A percentile compares a stretch with the other conserved stretches of the same genome.
Conservation (phyloP, 2,888 invertebrate species). For the Lucinisca nassula region DNA sequence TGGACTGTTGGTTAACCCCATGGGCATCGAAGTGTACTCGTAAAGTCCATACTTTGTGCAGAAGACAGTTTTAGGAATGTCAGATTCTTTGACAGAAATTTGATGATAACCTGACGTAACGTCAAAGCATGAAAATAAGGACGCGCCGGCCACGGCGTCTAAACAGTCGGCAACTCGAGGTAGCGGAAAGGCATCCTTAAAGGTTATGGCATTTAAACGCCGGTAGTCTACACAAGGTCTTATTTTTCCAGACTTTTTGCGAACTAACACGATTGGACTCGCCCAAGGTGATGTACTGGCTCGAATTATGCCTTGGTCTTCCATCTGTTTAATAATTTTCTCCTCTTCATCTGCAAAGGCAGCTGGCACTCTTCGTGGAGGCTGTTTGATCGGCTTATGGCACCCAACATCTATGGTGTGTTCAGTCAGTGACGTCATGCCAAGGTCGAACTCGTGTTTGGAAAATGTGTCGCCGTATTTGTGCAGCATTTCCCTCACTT, state of each 20-base stretch:
- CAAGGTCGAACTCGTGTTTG: conserved; percentile 44
- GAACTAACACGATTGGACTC: too few species aligned
- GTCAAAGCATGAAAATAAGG: too few species aligned
- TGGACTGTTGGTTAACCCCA: too few species aligned
- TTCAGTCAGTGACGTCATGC: conserved; percentile 41
- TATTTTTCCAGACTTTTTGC: too few species aligned
- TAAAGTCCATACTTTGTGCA: conserved; percentile 43
- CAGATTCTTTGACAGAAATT: conserved; percentile 21
- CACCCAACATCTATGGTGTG: conserved; percentile 39
- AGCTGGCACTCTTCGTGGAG: conserved; percentile 12
- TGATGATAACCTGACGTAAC: conserved; percentile 36
- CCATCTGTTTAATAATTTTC: too few species aligned
- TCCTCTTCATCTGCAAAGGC: too few species aligned
- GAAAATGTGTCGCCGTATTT: conserved; percentile 35
- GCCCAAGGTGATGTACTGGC: too few species aligned
- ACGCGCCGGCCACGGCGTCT: too few species aligned
- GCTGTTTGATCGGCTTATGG: too few species aligned
- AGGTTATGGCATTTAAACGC: too few species aligned
- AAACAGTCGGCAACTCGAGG: conserved; percentile 28
- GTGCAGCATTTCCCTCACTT: conserved; percentile 20
- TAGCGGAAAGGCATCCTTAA: conserved; percentile 29
- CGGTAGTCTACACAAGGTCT: too few species aligned
- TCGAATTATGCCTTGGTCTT: too few species aligned
- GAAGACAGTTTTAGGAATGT: conserved; percentile 49
- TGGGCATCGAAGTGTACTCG: conserved; percentile 37